Evolutionary conservation across 2,888 invertebrate species (phyloP), one percentile per base, ranked within the genome.

Genomic region (Trisateles emortualis): DNA sequence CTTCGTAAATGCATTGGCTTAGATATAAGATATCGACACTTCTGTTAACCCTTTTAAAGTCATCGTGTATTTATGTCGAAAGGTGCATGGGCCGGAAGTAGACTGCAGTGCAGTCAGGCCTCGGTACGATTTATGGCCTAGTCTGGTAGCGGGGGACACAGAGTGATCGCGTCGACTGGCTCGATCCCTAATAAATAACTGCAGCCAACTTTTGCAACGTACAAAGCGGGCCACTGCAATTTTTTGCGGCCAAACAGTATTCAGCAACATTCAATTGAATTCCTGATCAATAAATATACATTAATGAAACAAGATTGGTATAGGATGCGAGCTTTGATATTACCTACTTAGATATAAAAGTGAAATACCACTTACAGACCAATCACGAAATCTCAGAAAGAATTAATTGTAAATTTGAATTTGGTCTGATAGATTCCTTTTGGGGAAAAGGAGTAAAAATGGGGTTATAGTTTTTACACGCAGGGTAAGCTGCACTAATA

Each of bases 121-220:
- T 76, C 67, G 68, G 73, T 60, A 72, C 75, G 80, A 88, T 88
- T 88, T 86, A 87, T 87, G 66, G 78, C 68, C 69, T 61, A 70
- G 76, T 81, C 77, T 73, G 75, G 66, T 64, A 71, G 64, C 64
- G 65, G 69, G 70, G 73, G 77, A 80, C 80, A 73, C 76, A 74
- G 83, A 84, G 74, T 81, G 85, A 86, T 85, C 83, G 84, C 77
- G 83, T 81, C 81, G 79, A 84, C 81, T 79, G 73, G 68, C 74
- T 76, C 78, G 76, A 83, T 86, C 81, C 78, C 86, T 84, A 84
- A 88, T 89, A 87, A 89, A 89, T 88, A 86, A 86, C 86, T 74
- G 71, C 68, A 76, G 81, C 72, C 76, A 73, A 76, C 70, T 77
- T 74, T 79, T 64, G 58, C 68, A 72, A 59, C 60, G 69, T 68